These are phyloP conservation scores for Pseudorectes ferrugineus DNA, from an alignment of 2,113 vertebrate species.

Conservation along the genomic window DNA sequence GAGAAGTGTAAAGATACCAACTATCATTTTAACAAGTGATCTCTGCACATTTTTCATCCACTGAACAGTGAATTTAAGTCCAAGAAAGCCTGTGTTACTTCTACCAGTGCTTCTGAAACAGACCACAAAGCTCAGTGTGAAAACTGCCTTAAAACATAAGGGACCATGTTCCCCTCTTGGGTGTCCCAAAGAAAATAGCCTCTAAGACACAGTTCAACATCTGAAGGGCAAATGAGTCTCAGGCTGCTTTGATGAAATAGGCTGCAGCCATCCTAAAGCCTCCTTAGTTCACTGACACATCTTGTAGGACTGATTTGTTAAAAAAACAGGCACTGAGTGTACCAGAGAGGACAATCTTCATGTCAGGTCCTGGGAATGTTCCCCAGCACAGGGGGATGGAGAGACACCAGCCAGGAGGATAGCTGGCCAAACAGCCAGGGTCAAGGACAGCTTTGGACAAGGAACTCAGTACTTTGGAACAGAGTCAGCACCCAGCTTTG, in stretches of 20 bases:
- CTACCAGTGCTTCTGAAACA: not conserved
- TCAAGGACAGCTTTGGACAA: not conserved
- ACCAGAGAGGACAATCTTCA: not conserved
- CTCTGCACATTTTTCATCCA: not conserved
- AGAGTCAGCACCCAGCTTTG: not conserved
- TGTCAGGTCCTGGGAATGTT: not conserved
- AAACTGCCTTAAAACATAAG: not conserved
- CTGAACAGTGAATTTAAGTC: not conserved
- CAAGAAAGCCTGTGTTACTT: not conserved
- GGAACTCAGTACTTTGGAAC: not conserved
- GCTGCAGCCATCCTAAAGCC: not conserved
- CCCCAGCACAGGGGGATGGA: not conserved
- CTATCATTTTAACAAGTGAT: not conserved
- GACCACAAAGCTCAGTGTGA: not conserved
- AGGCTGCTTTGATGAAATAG: not conserved
- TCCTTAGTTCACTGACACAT: not conserved
- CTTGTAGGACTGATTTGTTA: not conserved
- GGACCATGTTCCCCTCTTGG: not conserved
- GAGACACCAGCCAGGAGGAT: not conserved
- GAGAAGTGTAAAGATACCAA: not conserved
- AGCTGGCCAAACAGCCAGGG: not conserved
- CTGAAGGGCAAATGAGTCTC: not conserved
- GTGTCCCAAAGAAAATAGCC: not conserved
- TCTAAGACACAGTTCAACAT: not conserved
- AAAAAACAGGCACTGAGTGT: not conserved